Evolutionary conservation across 2,888 invertebrate genomes (phyloP).

Genomic region (Eledona agricola): DNA sequence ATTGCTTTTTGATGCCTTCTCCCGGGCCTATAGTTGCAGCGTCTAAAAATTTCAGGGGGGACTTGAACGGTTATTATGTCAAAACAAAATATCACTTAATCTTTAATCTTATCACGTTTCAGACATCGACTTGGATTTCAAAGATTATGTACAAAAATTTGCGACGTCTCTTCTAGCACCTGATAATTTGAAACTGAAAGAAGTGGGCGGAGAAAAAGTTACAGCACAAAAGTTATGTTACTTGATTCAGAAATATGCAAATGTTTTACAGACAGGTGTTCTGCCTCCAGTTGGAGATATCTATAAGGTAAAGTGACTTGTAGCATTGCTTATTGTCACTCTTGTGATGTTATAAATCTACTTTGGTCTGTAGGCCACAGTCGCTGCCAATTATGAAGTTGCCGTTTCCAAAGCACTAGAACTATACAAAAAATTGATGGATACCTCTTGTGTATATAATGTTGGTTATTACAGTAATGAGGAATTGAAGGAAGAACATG

Average conservation of each 20-base stretch:
- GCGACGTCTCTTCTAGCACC: conserved; percentile 5
- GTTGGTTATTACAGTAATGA: background rate
- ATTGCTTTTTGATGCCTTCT: conserved; percentile 15
- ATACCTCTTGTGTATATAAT: background rate
- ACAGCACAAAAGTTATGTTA: conserved; percentile 1
- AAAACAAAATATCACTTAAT: background rate
- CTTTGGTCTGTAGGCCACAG: conserved; percentile 14
- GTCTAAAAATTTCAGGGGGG: conserved; percentile 5
- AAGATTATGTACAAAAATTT: conserved; percentile 1
- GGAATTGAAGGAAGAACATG: conserved; percentile 2
- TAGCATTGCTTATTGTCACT: background rate
- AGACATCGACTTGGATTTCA: conserved; percentile 9
- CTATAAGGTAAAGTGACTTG: conserved; percentile 1
- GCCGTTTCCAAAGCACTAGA: conserved; percentile 1
- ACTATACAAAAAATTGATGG: conserved; percentile 8
- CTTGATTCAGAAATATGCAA: conserved; percentile 7
- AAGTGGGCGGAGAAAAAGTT: conserved; percentile 1
- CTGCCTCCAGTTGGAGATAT: conserved; percentile 7
- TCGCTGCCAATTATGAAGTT: conserved; percentile 2
- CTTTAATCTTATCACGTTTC: background rate
- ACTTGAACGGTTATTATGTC: conserved; percentile 1
- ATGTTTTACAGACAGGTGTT: conserved; percentile 1
- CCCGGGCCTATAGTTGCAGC: conserved; percentile 10
- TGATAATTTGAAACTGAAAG: conserved; percentile 7
- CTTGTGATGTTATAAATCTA: background rate